Base-by-base conservation (phyloP, 2,888 invertebrate species). In the Spicauda simplicius region DNA sequence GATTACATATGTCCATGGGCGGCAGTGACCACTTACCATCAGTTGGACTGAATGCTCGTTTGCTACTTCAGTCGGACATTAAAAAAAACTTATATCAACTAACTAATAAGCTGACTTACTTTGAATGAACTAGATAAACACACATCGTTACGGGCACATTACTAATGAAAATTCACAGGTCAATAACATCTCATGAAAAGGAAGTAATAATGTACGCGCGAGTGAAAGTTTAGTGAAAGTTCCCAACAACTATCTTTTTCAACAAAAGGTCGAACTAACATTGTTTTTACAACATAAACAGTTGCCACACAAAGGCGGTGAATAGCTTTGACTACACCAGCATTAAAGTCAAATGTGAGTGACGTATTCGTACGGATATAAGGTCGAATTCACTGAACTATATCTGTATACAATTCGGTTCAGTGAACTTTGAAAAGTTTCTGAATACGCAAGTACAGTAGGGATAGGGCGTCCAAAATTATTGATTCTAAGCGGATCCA, bases 401-500 rank as follows among this genome's bases (percentile, higher is more conserved):
- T 16, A 52, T 52, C 6, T 18, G 16, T 30, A 33, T 33, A 33
- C 30, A 37, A 56, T 54, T 37, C 65, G 59, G 57, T 70, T 69
- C 59, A 68, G 63, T 73, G 69, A 62, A 70, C 69, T 65, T 63
- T 59, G 41, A 55, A 69, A 69, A 72, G 56, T 73, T 72, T 69
- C 55, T 57, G 69, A 72, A 73, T 69, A 66, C 64, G 60, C 58
- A 72, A 69, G 62, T 59, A 65, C 61, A 64, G 68, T 63, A 64
- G 70, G 67, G 61, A 70, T 58, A 65, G 69, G 65, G 54, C 48
- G 68, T 71, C 69, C 66, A 50, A 68, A 70, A 71, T 71, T 72
- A 72, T 73, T 73, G 72, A 73, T 73, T 73, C 68, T 69, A 69
- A 72, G 66, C 70, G 69, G 70, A 73, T 72, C 66, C 59, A 50